Percentiles rank a stretch among this genome's conserved stretches.
Conservation (phyloP, 1,140 invertebrate species). For the Bombus consobrinus region DNA sequence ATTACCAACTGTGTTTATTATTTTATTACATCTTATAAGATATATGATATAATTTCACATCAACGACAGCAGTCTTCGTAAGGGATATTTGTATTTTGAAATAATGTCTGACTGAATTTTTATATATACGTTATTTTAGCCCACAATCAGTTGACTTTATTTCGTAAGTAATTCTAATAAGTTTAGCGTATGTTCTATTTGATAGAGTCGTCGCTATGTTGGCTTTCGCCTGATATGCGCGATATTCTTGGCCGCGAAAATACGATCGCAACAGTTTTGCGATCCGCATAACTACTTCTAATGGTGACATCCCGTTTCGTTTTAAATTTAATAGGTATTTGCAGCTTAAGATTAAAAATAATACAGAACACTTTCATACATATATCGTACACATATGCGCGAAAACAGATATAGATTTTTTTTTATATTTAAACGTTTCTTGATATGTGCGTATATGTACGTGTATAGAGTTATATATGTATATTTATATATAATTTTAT, state of each 20-base stretch:
- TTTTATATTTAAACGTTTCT: slow-evolving; percentile 27
- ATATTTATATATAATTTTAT: slow-evolving; percentile 36
- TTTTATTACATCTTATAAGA: slow-evolving; percentile 31
- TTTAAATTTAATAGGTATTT: slow-evolving; percentile 54
- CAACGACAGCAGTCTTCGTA: slow-evolving; percentile 42
- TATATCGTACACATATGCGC: slow-evolving; percentile 40
- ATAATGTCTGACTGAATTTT: slow-evolving; percentile 29
- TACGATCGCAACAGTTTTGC: slow-evolving; percentile 75
- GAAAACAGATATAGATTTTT: slow-evolving; percentile 32
- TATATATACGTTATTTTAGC: background rate
- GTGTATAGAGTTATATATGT: slow-evolving; percentile 7
- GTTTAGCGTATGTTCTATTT: slow-evolving; percentile 49
- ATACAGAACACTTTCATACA: slow-evolving; percentile 56
- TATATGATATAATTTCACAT: background rate
- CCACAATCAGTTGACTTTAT: slow-evolving; percentile 19
- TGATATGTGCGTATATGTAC: slow-evolving; percentile 48
- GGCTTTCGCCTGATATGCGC: slow-evolving; percentile 78
- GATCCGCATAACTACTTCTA: slow-evolving; percentile 64
- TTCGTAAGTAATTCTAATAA: slow-evolving; percentile 40
- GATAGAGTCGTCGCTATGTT: slow-evolving; percentile 59
- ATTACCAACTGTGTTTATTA: background rate
- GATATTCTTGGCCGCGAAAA: slow-evolving; percentile 79
- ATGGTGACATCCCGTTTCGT: slow-evolving; percentile 11
- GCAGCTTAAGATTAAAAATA: slow-evolving; percentile 49
- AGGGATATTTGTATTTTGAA: slow-evolving; percentile 6